Evolutionary conservation across 37 sponge, comb jelly and placozoan genomes (phyloP), one percentile per base, ranked within the genome.

Genomic region (Lycopodina hypogea): DNA sequence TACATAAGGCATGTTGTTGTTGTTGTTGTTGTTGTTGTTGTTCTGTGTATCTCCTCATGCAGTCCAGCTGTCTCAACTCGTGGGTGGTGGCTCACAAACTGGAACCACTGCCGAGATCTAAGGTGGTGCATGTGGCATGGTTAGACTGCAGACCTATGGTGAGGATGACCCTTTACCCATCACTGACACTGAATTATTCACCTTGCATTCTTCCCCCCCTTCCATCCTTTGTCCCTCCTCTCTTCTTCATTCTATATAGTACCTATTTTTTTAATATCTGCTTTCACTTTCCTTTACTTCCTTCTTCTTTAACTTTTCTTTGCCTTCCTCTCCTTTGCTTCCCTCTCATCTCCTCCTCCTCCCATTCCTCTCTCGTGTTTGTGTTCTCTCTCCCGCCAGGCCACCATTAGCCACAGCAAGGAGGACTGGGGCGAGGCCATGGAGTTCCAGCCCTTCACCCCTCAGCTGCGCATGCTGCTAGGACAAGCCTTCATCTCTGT

Each of bases 91-190:
- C 81, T 18, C 60, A 76, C 60, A 87, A 81, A 63, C 66, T 57
- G 30, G 87, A 87, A 60, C 42, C 51, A 4, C 41, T 17, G 2
- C 29, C 41, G 24, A 51, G 55, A 7, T 37, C 17, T 23, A 67
- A 60, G 18, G 71, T 87, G 11, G 52, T 87, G 29, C 70, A 87
- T 42, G 76, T 59, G 1, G 74, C 62, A 18, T 87, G 87, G 87
- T 56, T 87, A 37, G 87, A 87, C 50, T 75, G 65, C 41, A 42
- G 69, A 69, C 76, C 87, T 39, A 59, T 74, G 70, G 86, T 86
- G 58, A 53, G 75, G 58, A 29, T 32, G 38, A 59, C 60, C 60
- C 60, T 59, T 28, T 30, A 50, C 40, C 69, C 22, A 28, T 48
- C 50, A 23, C 17, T 12, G 17, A 59, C 48, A 45, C 48, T 9